A percentile compares a stretch with the other conserved stretches of the same genome.
Conservation (phyloP, 1,140 invertebrate genomes). For the Neotoxoptera formosana region DNA sequence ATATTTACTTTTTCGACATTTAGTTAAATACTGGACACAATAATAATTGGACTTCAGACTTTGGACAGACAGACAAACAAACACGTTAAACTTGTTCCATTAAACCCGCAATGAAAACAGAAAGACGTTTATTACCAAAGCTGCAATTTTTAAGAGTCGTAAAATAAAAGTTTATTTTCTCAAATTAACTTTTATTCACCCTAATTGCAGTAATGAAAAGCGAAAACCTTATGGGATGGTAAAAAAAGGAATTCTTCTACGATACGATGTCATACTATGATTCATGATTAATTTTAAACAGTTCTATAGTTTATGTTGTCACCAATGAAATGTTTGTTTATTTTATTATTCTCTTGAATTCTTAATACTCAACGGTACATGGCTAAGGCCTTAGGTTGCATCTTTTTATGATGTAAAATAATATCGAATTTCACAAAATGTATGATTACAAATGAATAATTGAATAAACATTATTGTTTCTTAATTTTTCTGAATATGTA, state of each 20-base stretch:
- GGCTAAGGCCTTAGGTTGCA: background rate
- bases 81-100: background rate
- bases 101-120: background rate
- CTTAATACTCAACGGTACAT: background rate
- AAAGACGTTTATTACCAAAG: background rate
- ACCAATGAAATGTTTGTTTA: background rate
- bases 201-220: background rate
- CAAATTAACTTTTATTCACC: conserved; percentile 17
- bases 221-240: background rate
- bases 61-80: background rate
- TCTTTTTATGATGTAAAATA: background rate
- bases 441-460: background rate
- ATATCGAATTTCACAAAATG: background rate
- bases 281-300: background rate
- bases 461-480: background rate
- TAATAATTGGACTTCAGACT: background rate
- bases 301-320: background rate
- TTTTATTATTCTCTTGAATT: background rate
- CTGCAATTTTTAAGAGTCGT: background rate
- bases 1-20: background rate
- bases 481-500: background rate
- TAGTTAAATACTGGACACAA: background rate
- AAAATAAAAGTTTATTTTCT: background rate
- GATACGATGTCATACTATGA: background rate
- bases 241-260: background rate